phyloP scores from a whole-genome alignment of 30 jellyfish, hydroid and myxozoan genomes.

The Turritopsis rubra region DNA sequence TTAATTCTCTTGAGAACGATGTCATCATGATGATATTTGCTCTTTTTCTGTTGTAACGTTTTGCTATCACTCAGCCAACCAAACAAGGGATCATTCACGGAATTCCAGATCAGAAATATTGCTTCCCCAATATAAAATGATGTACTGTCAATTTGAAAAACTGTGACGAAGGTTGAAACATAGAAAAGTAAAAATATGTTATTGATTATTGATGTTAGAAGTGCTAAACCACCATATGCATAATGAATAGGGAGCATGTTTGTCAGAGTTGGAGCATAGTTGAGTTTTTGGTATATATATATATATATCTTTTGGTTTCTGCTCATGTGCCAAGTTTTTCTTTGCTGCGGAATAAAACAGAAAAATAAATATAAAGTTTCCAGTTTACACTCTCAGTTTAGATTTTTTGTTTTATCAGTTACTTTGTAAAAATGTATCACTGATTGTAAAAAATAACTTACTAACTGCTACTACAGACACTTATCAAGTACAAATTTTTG shows the following conservation, averaged over 20 bases:
- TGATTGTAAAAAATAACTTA: no score
- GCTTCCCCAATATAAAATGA: conserved; percentile 94
- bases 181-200: conserved; percentile 73
- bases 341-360: no score
- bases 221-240: conserved; percentile 88
- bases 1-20: conserved; percentile 24
- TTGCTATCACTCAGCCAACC: conserved; percentile 98
- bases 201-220: conserved; percentile 69
- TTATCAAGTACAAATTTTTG: no score
- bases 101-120: conserved; percentile 83
- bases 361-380: no score
- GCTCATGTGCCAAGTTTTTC: no score
- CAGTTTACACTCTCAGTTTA: no score
- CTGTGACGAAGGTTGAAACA: conserved; percentile 76
- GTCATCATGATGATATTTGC: conserved; percentile 33
- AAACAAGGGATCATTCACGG: conserved; percentile 89
- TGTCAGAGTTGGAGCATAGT: background rate
- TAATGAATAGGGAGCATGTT: conserved; percentile 46
- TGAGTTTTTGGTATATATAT: background rate
- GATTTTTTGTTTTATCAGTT: no score
- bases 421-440: no score
- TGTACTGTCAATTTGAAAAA: conserved; percentile 72
- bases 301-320: no score
- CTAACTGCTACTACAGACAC: no score
- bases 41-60: conserved; percentile 38